phyloP scores from a whole-genome alignment of 2,888 invertebrate species.

The Troides oblongomaculatus region DNA sequence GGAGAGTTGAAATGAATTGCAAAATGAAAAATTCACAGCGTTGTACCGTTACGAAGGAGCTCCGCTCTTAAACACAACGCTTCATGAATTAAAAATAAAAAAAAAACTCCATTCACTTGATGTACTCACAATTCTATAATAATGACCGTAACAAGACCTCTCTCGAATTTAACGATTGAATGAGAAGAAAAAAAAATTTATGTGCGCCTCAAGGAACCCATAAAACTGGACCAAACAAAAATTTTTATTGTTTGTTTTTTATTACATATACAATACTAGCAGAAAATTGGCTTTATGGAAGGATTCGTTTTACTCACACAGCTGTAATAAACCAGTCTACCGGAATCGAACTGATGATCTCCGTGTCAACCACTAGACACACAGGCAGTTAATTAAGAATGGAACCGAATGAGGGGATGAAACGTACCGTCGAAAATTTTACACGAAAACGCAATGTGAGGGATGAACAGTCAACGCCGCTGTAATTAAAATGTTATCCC shows the following conservation, averaged over 20 bases:
- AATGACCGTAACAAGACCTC: background rate
- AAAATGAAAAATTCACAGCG: constrained; percentile 20
- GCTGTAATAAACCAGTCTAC: too few species aligned
- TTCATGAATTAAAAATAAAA: constrained; percentile 14
- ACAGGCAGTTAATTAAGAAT: background rate
- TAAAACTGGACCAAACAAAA: background rate
- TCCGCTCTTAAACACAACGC: constrained; percentile 11
- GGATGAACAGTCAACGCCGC: constrained; percentile 9
- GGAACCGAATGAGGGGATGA: background rate
- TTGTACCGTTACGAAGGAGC: constrained; percentile 9
- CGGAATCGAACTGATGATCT: too few species aligned
- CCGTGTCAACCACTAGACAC: too few species aligned
- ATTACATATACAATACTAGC: background rate
- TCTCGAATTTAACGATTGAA: background rate
- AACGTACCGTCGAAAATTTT: background rate
- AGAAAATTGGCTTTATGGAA: background rate
- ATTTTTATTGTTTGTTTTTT: background rate
- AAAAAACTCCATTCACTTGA: background rate
- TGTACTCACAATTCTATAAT: background rate
- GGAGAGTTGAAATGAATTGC: constrained; percentile 12
- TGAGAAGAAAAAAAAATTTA: background rate
- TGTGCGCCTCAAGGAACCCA: background rate
- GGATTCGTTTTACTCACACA: background rate
- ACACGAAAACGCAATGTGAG: constrained; percentile 4
- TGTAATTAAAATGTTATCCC: constrained; percentile 17